Conservation (phyloP, 2,113 vertebrate species). For the Oncorhynchus gorbuscha region DNA sequence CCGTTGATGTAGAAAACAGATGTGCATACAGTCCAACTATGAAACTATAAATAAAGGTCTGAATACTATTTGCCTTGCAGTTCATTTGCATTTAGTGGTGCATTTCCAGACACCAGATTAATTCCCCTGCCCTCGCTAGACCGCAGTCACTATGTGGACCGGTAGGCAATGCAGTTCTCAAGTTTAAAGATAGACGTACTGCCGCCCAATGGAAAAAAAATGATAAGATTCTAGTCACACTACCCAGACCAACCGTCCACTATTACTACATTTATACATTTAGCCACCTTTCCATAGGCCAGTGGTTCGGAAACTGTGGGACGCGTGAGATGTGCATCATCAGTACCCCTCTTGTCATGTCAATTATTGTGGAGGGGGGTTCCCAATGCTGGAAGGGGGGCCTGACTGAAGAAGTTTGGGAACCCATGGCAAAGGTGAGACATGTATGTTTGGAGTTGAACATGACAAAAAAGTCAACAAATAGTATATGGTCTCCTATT, state of each 20-base stretch:
- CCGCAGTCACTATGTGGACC: slow-evolving; percentile 15
- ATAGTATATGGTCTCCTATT: too few relatives aligned
- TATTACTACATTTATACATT: not conserved
- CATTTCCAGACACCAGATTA: slow-evolving; percentile 24
- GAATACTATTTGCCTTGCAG: not conserved
- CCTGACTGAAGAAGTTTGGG: too few relatives aligned
- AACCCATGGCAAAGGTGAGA: too few relatives aligned
- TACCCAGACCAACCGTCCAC: not conserved
- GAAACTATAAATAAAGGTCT: not conserved
- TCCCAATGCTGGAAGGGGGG: too few relatives aligned
- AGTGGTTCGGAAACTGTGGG: too few relatives aligned
- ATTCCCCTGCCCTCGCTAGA: slow-evolving; percentile 29
- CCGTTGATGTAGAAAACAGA: not conserved
- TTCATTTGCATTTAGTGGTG: slow-evolving; percentile 9
- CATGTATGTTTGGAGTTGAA: too few relatives aligned
- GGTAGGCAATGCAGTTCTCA: slow-evolving; percentile 59
- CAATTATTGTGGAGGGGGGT: too few relatives aligned
- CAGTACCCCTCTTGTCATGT: too few relatives aligned
- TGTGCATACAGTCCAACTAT: not conserved
- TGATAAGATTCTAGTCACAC: slow-evolving; percentile 30
- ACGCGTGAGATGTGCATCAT: too few relatives aligned
- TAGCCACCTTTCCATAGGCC: not conserved
- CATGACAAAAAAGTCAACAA: too few relatives aligned
- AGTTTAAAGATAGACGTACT: slow-evolving; percentile 75
- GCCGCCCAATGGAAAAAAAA: slow-evolving; percentile 82